Conservation (phyloP, 1,140 invertebrate species). For the Stegodyphus mimosarum region DNA sequence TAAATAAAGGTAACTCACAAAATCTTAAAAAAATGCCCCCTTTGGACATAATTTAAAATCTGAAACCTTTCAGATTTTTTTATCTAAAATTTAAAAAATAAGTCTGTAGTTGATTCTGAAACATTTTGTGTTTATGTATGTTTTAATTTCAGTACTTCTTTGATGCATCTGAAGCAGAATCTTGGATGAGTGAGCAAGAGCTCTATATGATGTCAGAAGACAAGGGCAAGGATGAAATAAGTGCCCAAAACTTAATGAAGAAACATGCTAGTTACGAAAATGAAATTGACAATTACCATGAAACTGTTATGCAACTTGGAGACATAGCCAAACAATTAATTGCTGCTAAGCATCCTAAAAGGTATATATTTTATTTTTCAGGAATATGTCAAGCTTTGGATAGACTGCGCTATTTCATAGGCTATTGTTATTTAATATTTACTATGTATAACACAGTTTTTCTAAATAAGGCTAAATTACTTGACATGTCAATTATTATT, state of each 20-base stretch:
- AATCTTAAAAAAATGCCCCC: too few species aligned
- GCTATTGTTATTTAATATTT: too few species aligned
- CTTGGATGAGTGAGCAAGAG: constrained; percentile 99
- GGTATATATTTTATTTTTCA: constrained; percentile 1
- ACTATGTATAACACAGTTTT: too few species aligned
- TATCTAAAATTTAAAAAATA: too few species aligned
- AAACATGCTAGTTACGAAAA: constrained; percentile 95
- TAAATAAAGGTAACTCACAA: too few species aligned
- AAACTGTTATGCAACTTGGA: constrained; percentile 93
- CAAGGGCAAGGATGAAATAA: constrained; percentile 97
- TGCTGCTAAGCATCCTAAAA: constrained; percentile 82
- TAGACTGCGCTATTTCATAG: too few species aligned
- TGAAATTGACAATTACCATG: constrained; percentile 96
- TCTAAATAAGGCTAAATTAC: too few species aligned
- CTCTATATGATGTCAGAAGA: constrained; percentile 99
- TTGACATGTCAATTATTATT: too few species aligned
- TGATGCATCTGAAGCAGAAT: constrained; percentile 97
- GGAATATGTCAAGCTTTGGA: too few species aligned
- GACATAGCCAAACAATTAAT: constrained; percentile 92
- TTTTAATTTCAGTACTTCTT: constrained; percentile 82
- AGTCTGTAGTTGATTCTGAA: too few species aligned
- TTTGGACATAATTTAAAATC: too few species aligned
- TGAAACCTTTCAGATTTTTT: too few species aligned
- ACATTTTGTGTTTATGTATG: background rate
- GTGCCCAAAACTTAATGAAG: constrained; percentile 97